Percentiles rank a stretch among this genome's conserved stretches.
phyloP scores from a whole-genome alignment of 92 coral and sea anemone genomes.

The Scolanthus callimorphus region DNA sequence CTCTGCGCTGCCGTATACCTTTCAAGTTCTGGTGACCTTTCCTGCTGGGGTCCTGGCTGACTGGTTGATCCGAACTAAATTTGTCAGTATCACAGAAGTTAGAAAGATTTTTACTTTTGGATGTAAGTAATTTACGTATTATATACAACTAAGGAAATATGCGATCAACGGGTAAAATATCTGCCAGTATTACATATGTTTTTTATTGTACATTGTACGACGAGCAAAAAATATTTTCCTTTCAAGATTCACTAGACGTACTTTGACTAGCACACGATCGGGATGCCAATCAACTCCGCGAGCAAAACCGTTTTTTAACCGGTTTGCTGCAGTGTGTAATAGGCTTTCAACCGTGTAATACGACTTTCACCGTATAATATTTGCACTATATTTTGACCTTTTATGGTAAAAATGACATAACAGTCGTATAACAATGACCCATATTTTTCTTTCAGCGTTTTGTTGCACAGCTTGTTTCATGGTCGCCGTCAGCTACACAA shows the following conservation, averaged over 20 bases:
- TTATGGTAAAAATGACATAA: too few species aligned
- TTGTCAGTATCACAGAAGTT: conserved; percentile 48
- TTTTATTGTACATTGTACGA: too few species aligned
- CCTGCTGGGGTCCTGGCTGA: conserved; percentile 51
- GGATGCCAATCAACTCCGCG: too few species aligned
- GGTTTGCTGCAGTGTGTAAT: background rate
- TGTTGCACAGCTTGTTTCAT: background rate
- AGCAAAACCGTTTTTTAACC: background rate
- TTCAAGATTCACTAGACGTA: too few species aligned
- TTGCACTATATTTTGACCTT: too few species aligned
- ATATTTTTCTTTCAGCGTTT: background rate
- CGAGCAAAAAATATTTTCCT: too few species aligned
- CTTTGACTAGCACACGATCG: background rate
- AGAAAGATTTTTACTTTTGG: conserved; percentile 61
- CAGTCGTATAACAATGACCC: too few species aligned
- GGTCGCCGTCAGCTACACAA: background rate
- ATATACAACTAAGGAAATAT: too few species aligned
- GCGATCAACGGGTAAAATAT: background rate
- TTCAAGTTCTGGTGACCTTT: conserved; percentile 26
- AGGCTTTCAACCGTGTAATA: too few species aligned
- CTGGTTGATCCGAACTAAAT: conserved; percentile 31
- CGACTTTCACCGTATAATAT: too few species aligned
- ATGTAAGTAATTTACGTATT: conserved; percentile 45
- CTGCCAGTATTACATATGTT: too few species aligned
- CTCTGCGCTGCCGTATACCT: conserved; percentile 75